Base-by-base conservation (phyloP, 2,888 invertebrate genomes). In the Cryptocheilus praepositus region DNA sequence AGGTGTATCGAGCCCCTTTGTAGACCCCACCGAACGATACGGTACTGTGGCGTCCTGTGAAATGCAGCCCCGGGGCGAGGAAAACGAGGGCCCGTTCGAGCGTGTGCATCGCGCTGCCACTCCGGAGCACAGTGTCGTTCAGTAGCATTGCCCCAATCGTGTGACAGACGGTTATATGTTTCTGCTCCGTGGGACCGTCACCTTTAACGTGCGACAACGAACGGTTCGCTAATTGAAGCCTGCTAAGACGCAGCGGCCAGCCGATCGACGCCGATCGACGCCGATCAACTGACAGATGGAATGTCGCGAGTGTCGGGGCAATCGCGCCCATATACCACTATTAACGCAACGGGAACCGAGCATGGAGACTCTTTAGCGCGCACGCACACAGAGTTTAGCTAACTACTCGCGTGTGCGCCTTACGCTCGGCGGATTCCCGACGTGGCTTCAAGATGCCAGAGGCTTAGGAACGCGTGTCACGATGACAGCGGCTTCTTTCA, bases 21-120 rank as follows among this genome's bases (percentile, higher is more conserved):
- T 61, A 63, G 63, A 63, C 70, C 70, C 28, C 56, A 53, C 45
- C 58, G 52, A 49, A 46, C 45, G 60, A 44, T 74, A 78, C 78
- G 79, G 78, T 76, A 78, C 78, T 78, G 78, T 16, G 66, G 61
- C 61, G 45, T 70, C 67, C 64, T 15, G 70, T 79, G 72, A 79
- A 78, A 78, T 78, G 78, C 77, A 69, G 74, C 67, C 76, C 76
- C 69, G 64, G 63, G 52, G 60, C 66, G 69, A 76, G 76, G 67
- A 70, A 78, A 77, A 75, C 73, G 67, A 64, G 77, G 77, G 63
- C 71, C 77, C 64, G 75, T 25, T 36, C 55, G 61, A 58, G 55
- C n/a, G 2, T 71, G 57, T 11, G 36, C 36, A 36, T 36, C 36
- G 21, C 70, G 71, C 7, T 74, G 49, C 52, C 72, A 68, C 13